These are phyloP conservation scores for Microcebus ravelobensis DNA, from an alignment of 2,113 vertebrate species.

Conservation along the genomic window DNA sequence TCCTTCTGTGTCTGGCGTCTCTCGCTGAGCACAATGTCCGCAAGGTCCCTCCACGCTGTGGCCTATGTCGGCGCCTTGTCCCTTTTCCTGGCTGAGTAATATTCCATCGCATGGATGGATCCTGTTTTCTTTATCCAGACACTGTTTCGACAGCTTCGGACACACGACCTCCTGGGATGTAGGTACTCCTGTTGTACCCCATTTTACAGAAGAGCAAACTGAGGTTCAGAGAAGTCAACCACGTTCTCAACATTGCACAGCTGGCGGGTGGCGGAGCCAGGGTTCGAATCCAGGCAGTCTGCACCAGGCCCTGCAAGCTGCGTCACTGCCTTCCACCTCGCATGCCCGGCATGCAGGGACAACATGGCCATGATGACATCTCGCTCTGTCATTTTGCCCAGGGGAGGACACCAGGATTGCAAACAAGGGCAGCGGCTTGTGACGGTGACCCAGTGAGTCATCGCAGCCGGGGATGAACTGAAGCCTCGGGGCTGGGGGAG, in stretches of 20 bases:
- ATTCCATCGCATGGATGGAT: rapidly evolving
- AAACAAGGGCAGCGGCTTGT: background rate
- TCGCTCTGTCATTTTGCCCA: background rate
- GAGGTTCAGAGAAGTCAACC: background rate
- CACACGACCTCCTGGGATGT: background rate
- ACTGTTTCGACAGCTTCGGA: background rate
- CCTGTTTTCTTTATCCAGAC: background rate
- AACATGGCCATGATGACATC: rapidly evolving
- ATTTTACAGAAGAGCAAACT: background rate
- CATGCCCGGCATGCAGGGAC: background rate
- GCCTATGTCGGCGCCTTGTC: background rate
- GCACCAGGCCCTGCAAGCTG: rapidly evolving
- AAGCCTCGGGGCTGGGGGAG: background rate
- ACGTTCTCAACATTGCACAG: background rate
- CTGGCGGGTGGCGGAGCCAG: background rate
- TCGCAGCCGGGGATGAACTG: background rate
- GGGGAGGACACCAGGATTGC: no score
- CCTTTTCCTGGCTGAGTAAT: background rate
- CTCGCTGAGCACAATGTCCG: background rate
- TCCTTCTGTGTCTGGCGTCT: background rate
- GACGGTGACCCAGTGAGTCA: rapidly evolving
- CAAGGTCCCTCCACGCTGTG: background rate
- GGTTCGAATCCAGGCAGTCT: background rate
- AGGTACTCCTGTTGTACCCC: background rate
- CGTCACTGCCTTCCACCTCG: background rate